Conservation (phyloP, 2,797 vertebrate genomes). For the Muscicapa comitata region DNA sequence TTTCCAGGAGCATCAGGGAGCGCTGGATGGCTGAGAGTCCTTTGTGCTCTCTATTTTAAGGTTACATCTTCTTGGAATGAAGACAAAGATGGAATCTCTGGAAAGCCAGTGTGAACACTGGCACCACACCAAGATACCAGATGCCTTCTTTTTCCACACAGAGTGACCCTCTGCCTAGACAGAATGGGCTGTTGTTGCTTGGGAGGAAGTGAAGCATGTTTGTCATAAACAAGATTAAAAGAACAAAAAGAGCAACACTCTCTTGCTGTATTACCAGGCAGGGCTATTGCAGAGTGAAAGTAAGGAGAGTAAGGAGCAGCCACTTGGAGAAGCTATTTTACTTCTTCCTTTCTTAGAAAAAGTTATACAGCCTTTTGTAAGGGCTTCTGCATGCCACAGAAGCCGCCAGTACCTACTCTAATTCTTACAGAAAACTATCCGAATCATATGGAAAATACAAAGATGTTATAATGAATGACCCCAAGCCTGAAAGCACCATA, state of each 20-base stretch:
- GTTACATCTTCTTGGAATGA: neutral
- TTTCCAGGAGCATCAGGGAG: neutral
- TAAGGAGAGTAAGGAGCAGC: neutral
- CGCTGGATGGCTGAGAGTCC: neutral
- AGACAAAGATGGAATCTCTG: slow-evolving; percentile 11
- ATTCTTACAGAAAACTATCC: neutral
- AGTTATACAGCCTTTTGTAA: neutral
- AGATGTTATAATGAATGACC: neutral
- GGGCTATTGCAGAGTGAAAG: neutral
- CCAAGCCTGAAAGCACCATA: neutral
- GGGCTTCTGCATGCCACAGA: neutral
- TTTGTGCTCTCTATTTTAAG: neutral
- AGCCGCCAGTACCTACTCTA: neutral
- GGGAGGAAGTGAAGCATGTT: neutral
- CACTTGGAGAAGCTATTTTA: neutral
- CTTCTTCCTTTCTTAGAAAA: neutral
- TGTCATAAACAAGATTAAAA: slow-evolving; percentile 18
- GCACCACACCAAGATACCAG: slow-evolving; percentile 17
- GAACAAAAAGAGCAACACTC: neutral
- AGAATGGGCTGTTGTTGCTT: neutral
- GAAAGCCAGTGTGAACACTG: neutral
- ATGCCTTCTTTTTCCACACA: neutral
- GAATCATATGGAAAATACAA: neutral
- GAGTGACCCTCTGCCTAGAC: neutral
- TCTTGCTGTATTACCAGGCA: neutral